Evolutionary conservation across 2,113 vertebrate species (phyloP).

Genomic region (Psephotus haematonotus): DNA sequence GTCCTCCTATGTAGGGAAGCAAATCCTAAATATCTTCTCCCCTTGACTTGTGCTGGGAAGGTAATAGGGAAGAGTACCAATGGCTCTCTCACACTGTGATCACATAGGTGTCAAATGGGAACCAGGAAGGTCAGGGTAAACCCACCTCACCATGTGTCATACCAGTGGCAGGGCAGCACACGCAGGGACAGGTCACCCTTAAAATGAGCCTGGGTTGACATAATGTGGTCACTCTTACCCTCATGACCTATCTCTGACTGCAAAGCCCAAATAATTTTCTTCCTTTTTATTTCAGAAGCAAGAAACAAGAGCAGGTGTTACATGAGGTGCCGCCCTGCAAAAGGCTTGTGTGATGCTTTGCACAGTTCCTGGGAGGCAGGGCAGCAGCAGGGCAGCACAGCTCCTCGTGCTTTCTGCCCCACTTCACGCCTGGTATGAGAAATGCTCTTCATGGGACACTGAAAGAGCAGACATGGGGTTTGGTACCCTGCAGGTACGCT

Average conservation of each 20-base stretch:
- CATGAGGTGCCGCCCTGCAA: neutral
- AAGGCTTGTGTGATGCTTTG: accelerated
- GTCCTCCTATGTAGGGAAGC: neutral
- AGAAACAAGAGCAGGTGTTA: accelerated
- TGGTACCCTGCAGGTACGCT: neutral
- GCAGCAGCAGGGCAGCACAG: accelerated
- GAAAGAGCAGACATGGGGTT: neutral
- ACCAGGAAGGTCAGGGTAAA: neutral
- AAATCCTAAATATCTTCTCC: neutral
- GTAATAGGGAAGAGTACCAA: neutral
- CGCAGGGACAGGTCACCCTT: neutral
- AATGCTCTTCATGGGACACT: accelerated
- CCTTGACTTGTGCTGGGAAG: neutral
- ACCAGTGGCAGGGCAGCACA: neutral
- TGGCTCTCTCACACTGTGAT: neutral
- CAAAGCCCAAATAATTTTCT: neutral
- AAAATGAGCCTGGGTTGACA: neutral
- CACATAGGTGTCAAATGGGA: neutral
- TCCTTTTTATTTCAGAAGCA: neutral
- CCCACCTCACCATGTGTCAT: accelerated
- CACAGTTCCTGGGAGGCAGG: accelerated
- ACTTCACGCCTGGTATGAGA: accelerated
- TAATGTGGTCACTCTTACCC: neutral
- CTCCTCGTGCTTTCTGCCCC: neutral
- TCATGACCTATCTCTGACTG: neutral